A percentile compares a stretch with the other conserved stretches of the same genome.
These are phyloP conservation scores for Ridgeia piscesae DNA, from an alignment of 1,140 invertebrate species.

Conservation along the genomic window DNA sequence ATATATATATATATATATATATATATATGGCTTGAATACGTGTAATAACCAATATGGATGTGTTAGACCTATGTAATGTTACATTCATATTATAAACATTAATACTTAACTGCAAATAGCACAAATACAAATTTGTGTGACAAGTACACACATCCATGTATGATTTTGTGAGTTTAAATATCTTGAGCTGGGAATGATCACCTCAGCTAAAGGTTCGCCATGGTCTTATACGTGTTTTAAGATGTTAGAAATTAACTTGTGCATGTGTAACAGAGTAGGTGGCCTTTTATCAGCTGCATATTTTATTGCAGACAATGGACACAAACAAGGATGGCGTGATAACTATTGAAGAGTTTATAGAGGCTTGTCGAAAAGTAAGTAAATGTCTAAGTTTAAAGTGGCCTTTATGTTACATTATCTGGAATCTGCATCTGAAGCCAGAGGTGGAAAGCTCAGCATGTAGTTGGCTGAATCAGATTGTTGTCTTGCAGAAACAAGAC, in stretches of 20 bases:
- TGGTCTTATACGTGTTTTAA: neutral
- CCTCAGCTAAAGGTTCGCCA: neutral
- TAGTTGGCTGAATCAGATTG: too few species aligned
- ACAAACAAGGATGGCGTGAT: constrained; percentile 92
- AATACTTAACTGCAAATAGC: too few species aligned
- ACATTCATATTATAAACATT: too few species aligned
- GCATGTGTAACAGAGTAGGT: neutral
- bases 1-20: too few species aligned
- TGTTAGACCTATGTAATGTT: too few species aligned
- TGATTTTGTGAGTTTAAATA: too few species aligned
- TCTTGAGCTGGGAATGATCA: too few species aligned
- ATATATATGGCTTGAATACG: too few species aligned
- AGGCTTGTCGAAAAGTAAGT: constrained; percentile 84
- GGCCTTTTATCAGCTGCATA: constrained; percentile 10
- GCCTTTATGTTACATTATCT: neutral
- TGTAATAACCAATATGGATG: too few species aligned
- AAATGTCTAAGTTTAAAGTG: constrained; percentile 7
- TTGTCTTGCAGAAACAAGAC: too few species aligned
- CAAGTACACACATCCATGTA: too few species aligned
- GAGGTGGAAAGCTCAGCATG: neutral
- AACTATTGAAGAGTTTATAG: constrained; percentile 94
- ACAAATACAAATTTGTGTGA: too few species aligned
- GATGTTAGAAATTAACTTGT: neutral
- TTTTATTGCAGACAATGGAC: constrained; percentile 75
- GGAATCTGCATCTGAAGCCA: neutral